Evolutionary conservation across 1,140 invertebrate species (phyloP).

Genomic region (Dinoponera quadriceps): DNA sequence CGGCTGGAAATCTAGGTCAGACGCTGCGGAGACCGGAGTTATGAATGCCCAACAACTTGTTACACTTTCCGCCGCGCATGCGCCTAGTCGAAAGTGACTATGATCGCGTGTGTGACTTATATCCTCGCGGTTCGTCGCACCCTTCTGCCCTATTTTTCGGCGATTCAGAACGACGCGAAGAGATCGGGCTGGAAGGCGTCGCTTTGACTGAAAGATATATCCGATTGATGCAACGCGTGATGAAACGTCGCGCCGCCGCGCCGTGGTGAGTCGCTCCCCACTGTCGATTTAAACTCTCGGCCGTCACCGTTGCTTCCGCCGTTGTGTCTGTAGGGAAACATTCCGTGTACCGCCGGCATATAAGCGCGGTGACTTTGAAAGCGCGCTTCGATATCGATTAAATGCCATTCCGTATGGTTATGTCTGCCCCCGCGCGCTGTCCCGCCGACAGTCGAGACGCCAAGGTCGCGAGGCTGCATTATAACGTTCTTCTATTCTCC

Average conservation of each 20-base stretch:
- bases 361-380: conserved; percentile 64
- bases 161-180: not conserved
- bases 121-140: not conserved
- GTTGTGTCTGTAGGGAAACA: not conserved
- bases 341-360: not conserved
- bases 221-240: no score
- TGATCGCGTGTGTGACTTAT: not conserved
- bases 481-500: conserved; percentile 21
- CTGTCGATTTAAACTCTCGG: no score
- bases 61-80: conserved; percentile 46
- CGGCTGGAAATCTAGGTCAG: conserved; percentile 18
- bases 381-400: conserved; percentile 67
- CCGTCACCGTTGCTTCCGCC: no score
- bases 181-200: no score
- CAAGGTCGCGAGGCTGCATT: conserved; percentile 16
- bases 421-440: conserved; percentile 19
- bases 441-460: not conserved
- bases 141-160: not conserved
- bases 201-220: no score
- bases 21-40: not conserved
- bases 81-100: not conserved
- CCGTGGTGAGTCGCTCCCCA: no score
- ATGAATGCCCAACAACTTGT: conserved; percentile 43
- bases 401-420: conserved; percentile 59
- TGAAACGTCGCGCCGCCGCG: no score